Evolutionary conservation across 2,113 vertebrate genomes (phyloP), one percentile per base, ranked within the genome.

Genomic region (Oryzias curvinotus): DNA sequence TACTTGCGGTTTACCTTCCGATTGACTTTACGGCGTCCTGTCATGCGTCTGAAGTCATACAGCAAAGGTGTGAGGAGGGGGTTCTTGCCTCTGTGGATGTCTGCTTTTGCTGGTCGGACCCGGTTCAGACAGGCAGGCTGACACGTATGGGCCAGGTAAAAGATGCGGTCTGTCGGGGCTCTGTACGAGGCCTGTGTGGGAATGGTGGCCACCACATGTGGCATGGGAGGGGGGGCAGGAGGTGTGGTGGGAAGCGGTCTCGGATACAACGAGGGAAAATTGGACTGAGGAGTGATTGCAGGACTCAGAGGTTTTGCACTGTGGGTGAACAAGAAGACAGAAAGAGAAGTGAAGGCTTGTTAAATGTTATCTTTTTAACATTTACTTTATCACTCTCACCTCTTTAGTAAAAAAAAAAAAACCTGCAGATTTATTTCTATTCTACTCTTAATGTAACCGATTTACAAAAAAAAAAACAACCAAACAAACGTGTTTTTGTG

Each of bases 31-130:
- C 96, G 93, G 3, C 97, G 92, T 0, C 95, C 96, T 0, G 95
- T 98, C 96, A 99, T 98, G 7, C 97, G 92, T 1, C 96, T 92
- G 85, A 98, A 99, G 59, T 98, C 96, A 14, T 98, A 96, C 2
- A 98, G 93, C 15, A 98, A 82, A 0, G 97, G 97, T 5, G 95
- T 93, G 14, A 99, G 93, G 26, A 98, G 93, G 0, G 97, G 97
- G 90, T 99, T 99, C 60, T 91, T 92, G 58, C 95, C 94, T 50
- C 94, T 84, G 91, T 96, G 93, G 59, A 93, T 77, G 19, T 93
- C 92, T 1, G 61, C 45, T 12, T 81, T 81, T 1, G 83, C 3
- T 1, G 94, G 94, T 0, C 94, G 90, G 18, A 96, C 75, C 0
- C 96, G 93, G 0, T 93, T 91, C 59, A 99, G 90, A 84, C 97